phyloP scores from a whole-genome alignment of 2,797 vertebrate species.

The Halcyon smyrnensis region DNA sequence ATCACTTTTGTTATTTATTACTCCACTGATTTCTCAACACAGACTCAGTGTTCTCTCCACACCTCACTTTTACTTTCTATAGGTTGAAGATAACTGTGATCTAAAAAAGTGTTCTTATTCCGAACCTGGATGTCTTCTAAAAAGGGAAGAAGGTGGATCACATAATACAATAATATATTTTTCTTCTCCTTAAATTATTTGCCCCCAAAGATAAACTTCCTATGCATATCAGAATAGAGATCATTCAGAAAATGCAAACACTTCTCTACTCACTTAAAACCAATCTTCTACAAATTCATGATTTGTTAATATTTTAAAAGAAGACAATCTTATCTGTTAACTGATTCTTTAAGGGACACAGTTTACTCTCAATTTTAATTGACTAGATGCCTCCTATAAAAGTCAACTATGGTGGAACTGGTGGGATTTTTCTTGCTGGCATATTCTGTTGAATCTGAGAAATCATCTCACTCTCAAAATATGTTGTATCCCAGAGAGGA shows the following conservation, averaged over 20 bases:
- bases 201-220: rapidly evolving
- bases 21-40: not conserved
- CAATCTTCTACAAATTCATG: not conserved
- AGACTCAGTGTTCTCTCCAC: not conserved
- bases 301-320: rapidly evolving
- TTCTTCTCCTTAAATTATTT: not conserved
- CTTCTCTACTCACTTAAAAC: not conserved
- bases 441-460: not conserved
- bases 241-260: not conserved
- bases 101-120: not conserved
- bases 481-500: rapidly evolving
- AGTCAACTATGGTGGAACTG: not conserved
- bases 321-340: not conserved
- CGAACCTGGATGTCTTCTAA: not conserved
- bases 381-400: not conserved
- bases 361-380: not conserved
- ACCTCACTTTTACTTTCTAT: not conserved
- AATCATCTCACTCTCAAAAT: not conserved
- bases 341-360: not conserved
- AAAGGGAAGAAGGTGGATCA: not conserved
- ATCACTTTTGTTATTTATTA: not conserved
- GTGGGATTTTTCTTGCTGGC: not conserved
- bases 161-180: rapidly evolving
- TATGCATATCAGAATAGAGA: not conserved
- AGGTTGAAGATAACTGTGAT: not conserved